Percentiles rank a stretch among this genome's conserved stretches.
Conservation (phyloP, 2,797 vertebrate species). For the Tauraco hartlaubi region DNA sequence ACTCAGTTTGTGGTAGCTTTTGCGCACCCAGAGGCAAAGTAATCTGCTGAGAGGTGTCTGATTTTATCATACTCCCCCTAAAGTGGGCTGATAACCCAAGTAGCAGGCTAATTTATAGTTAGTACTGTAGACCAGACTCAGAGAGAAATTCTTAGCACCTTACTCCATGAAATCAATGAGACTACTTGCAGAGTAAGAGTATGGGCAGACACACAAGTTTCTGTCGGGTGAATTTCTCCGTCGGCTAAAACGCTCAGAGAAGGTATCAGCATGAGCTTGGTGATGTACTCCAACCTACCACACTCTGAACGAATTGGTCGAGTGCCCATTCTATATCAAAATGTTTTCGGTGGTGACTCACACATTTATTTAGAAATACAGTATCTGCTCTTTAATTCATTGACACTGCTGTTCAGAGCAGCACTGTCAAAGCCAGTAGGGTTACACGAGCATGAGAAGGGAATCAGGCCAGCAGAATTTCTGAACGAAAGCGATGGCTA, state of each 20-base stretch:
- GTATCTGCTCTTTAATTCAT: not conserved
- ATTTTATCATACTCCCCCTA: not conserved
- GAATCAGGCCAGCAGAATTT: not conserved
- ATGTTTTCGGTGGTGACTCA: accelerated
- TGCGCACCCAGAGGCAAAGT: not conserved
- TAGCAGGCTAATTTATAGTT: not conserved
- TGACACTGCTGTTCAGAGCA: not conserved
- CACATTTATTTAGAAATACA: not conserved
- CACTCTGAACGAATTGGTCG: not conserved
- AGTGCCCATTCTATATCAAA: not conserved
- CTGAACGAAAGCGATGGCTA: not conserved
- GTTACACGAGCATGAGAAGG: not conserved
- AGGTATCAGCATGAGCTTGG: not conserved
- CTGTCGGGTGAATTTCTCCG: not conserved
- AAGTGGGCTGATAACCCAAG: not conserved
- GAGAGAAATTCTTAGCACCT: not conserved
- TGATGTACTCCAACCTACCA: not conserved
- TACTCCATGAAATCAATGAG: not conserved
- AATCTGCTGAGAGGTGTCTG: not conserved
- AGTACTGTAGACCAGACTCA: not conserved
- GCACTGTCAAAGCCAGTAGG: not conserved
- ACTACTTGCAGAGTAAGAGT: not conserved
- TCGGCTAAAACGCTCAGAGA: not conserved
- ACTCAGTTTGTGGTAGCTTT: not conserved
- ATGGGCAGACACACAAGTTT: not conserved